Evolutionary conservation across 2,888 invertebrate genomes (phyloP).

Genomic region (Atrina japonica): DNA sequence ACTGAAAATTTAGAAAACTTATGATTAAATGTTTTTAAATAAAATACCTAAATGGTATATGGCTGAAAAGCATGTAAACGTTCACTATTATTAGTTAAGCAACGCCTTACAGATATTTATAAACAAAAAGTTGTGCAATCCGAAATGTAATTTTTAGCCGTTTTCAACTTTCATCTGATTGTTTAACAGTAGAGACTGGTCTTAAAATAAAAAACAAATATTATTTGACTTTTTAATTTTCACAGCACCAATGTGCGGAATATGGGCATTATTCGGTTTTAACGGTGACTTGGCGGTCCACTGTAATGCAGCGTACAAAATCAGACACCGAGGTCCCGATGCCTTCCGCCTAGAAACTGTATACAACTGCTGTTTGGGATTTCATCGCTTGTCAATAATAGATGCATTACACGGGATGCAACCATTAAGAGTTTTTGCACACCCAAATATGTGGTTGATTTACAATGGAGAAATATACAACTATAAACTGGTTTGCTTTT

Average conservation of each 20-base stretch:
- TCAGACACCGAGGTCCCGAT: constrained; percentile 80
- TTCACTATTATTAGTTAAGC: too few species aligned
- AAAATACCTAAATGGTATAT: too few species aligned
- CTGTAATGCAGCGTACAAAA: constrained; percentile 74
- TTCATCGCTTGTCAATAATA: constrained; percentile 78
- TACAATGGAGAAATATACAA: constrained; percentile 94
- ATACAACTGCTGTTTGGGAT: constrained; percentile 78
- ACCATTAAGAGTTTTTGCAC: constrained; percentile 78
- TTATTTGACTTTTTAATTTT: too few species aligned
- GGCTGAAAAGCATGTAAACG: too few species aligned
- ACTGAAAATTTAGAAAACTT: too few species aligned
- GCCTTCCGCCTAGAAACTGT: constrained; percentile 80
- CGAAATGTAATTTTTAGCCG: too few species aligned
- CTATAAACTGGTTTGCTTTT: constrained; percentile 82
- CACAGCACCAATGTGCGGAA: constrained; percentile 82
- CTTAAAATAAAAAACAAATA: too few species aligned
- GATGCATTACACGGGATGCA: constrained; percentile 80
- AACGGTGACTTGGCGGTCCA: constrained; percentile 75
- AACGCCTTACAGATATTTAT: too few species aligned
- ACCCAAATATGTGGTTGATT: constrained; percentile 78
- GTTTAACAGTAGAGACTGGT: too few species aligned
- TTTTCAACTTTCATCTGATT: too few species aligned
- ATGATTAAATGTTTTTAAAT: too few species aligned
- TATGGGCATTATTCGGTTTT: constrained; percentile 80
- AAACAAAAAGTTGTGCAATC: too few species aligned